Base-by-base conservation (phyloP, 37 sponge, comb jelly and placozoan genomes). In the Bolinopsis microptera region DNA sequence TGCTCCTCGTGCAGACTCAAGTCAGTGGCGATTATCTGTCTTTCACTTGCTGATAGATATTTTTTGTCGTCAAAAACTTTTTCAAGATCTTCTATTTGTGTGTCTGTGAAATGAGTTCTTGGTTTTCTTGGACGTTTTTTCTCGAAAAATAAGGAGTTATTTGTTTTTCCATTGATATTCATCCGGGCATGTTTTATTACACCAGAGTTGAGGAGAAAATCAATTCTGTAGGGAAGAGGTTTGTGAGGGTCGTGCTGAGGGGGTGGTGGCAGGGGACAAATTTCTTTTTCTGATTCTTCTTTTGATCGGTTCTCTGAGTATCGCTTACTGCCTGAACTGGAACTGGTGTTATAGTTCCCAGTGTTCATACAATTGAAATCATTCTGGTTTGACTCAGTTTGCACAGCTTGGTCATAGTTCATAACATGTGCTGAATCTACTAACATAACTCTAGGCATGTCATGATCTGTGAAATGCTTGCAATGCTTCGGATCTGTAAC, bases 11-110 rank as follows among this genome's bases (percentile, higher is more conserved):
- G 82, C 38, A 80, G 30, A 22, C 37, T 34, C 37, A 80, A 34
- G 30, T 80, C 82, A 80, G 1, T 36, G 2, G 82, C 82, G 34
- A 80, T 35, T 16, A 80, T 35, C 8, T 34, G 21, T 22, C 82
- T 28, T 22, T 80, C 82, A 32, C 32, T 80, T 34, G 82, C 82
- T 30, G 35, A 32, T 21, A 80, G 23, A 34, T 80, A 80, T 30
- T 80, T 80, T 35, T 80, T 80, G 82, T 80, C 82, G 9, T 80
- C 82, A 80, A 80, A 80, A 13, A 80, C 38, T 30, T 80, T 80
- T 30, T 80, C 82, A 30, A 80, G 37, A 21, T 80, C 82, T 36
- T 36, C 82, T 13, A 80, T 35, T 34, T 80, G 82, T 30, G 38
- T 34, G 30, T 80, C 82, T 80, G 82, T 80, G 23, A 80, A 80